Evolutionary conservation across 2,113 vertebrate species (phyloP).

Genomic region (Pterocles gutturalis): DNA sequence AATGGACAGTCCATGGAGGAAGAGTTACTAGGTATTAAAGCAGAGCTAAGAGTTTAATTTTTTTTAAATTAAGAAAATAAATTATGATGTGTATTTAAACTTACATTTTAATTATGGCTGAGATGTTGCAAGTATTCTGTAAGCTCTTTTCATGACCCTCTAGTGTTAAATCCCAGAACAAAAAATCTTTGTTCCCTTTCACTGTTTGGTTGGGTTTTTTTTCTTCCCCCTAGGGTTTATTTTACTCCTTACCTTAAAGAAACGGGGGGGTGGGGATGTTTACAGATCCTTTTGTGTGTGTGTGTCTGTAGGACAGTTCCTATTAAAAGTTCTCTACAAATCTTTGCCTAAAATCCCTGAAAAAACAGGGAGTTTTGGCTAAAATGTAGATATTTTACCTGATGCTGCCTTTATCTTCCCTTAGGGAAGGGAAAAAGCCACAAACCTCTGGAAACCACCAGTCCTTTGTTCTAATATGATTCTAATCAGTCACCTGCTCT

Average conservation of each 20-base stretch:
- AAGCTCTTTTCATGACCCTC: neutral
- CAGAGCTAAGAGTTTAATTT: neutral
- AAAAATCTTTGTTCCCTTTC: neutral
- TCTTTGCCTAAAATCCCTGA: neutral
- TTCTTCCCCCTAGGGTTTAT: neutral
- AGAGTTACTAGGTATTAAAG: neutral
- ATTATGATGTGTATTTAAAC: neutral
- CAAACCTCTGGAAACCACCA: neutral
- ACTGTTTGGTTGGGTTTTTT: neutral
- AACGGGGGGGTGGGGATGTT: neutral
- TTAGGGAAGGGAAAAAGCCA: neutral
- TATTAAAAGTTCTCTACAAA: neutral
- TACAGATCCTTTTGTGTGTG: neutral
- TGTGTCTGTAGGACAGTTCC: neutral
- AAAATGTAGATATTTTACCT: neutral
- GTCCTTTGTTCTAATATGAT: conserved; percentile 22
- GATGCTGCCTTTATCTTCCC: neutral
- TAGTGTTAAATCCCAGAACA: neutral
- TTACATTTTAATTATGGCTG: neutral
- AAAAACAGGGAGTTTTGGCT: neutral
- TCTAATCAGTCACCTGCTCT: neutral
- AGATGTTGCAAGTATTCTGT: neutral
- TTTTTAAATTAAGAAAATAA: neutral
- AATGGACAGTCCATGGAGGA: neutral
- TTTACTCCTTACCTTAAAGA: neutral